phyloP scores from a whole-genome alignment of 2,888 invertebrate genomes.

The Amorpha juglandis region DNA sequence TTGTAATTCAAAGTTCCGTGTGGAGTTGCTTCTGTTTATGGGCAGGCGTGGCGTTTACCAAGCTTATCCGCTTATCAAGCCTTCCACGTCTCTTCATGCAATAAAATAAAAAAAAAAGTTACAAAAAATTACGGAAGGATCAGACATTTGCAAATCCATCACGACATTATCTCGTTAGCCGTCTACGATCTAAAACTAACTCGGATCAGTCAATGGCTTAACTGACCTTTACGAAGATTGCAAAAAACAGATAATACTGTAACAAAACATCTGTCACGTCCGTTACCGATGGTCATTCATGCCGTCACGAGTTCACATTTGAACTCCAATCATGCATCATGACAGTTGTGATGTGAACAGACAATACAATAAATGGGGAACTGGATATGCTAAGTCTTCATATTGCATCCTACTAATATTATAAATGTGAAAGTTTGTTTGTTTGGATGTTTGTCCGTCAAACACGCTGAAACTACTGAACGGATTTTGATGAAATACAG shows the following conservation, averaged over 20 bases:
- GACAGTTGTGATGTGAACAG: not conserved
- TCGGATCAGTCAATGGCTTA: not conserved
- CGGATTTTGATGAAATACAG: no score
- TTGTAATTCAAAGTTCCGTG: no score
- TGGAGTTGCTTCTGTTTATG: no score
- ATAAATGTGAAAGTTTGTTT: no score
- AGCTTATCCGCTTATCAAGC: no score
- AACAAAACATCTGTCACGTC: not conserved
- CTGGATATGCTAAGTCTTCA: not conserved
- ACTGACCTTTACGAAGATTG: not conserved
- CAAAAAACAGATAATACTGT: constrained; percentile 6
- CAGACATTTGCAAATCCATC: not conserved
- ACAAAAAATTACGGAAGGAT: no score
- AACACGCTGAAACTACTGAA: no score
- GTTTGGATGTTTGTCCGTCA: no score
- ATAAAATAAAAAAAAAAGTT: no score
- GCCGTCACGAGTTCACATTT: constrained; percentile 12
- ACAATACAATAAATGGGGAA: not conserved
- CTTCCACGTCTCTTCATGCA: no score
- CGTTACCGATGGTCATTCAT: not conserved
- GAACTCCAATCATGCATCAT: not conserved
- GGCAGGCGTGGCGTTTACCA: no score
- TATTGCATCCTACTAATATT: no score
- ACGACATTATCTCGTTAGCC: not conserved
- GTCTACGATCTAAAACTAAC: not conserved